These are phyloP conservation scores for Dyspetes luteomarginatus DNA, from an alignment of 2,888 invertebrate species.

Conservation along the genomic window DNA sequence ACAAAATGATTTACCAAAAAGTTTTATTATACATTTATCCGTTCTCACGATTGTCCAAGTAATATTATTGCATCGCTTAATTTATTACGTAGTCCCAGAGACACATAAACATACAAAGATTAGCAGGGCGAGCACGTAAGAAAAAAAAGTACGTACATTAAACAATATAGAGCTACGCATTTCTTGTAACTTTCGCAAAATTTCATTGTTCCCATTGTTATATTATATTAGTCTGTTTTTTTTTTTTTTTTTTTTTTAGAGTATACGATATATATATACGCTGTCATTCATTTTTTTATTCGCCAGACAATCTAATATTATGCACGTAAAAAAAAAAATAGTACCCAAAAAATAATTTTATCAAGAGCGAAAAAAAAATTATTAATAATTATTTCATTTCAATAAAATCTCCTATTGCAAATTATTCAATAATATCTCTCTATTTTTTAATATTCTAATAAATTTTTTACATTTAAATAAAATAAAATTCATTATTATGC, in stretches of 20 bases:
- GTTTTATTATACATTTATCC: constrained; percentile 16
- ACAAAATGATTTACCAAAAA: constrained; percentile 34
- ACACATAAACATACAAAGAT: constrained; percentile 34
- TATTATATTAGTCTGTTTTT: constrained; percentile 11
- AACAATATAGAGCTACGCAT: constrained; percentile 31
- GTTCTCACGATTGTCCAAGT: constrained; percentile 46
- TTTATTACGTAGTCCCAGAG: constrained; percentile 45
- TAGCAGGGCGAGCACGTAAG: constrained; percentile 30
- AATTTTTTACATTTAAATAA: too few relatives aligned
- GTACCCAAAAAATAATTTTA: background rate
- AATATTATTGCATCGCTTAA: constrained; percentile 42
- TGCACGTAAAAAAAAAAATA: background rate
- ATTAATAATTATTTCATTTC: background rate
- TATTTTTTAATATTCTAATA: too few relatives aligned
- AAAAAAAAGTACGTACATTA: constrained; percentile 25
- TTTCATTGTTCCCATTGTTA: constrained; percentile 50
- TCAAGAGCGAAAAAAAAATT: background rate
- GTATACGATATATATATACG: background rate
- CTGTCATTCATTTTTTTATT: background rate
- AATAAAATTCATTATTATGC: too few relatives aligned
- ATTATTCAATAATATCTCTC: too few relatives aligned
- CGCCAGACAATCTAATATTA: background rate
- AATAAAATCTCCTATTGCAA: too few relatives aligned
- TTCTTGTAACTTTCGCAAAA: constrained; percentile 49
- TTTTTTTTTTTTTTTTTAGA: background rate